Conservation (phyloP, 1,140 invertebrate genomes). For the Ceratina japonica region DNA sequence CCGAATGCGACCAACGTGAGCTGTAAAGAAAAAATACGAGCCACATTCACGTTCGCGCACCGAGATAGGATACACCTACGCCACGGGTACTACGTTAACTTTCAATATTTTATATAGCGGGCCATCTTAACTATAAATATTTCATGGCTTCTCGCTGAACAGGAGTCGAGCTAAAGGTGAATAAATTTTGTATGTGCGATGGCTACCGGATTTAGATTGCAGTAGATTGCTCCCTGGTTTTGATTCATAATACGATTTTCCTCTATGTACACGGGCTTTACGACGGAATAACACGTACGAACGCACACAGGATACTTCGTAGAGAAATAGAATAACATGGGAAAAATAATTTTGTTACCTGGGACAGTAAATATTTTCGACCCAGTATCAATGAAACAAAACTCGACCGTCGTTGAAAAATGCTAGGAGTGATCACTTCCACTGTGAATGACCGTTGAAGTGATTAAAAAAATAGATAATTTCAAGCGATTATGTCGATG, state of each 20-base stretch:
- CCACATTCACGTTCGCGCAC: neutral
- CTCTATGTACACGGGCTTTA: too few relatives aligned
- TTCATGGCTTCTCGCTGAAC: neutral
- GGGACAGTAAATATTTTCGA: neutral
- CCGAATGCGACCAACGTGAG: neutral
- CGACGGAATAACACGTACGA: too few relatives aligned
- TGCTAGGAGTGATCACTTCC: too few relatives aligned
- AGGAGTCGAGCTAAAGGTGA: neutral
- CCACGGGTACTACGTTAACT: neutral
- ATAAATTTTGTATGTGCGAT: slow-evolving; percentile 1
- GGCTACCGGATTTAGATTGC: neutral
- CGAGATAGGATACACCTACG: neutral
- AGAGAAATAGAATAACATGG: too few relatives aligned
- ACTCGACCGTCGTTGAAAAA: too few relatives aligned
- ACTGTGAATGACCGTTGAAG: neutral
- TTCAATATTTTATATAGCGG: slow-evolving; percentile 15
- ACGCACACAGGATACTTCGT: too few relatives aligned
- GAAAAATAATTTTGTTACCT: too few relatives aligned
- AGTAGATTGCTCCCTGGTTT: too few relatives aligned
- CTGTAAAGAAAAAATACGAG: slow-evolving; percentile 8
- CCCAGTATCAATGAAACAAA: neutral
- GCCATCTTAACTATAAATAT: slow-evolving; percentile 8
- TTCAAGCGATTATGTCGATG: slow-evolving; percentile 19
- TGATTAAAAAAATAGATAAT: neutral
- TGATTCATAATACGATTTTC: neutral